Percentiles rank a stretch among this genome's conserved stretches.
Evolutionary conservation across 2,797 vertebrate genomes (phyloP).

Genomic region (Peromyscus attwateri): DNA sequence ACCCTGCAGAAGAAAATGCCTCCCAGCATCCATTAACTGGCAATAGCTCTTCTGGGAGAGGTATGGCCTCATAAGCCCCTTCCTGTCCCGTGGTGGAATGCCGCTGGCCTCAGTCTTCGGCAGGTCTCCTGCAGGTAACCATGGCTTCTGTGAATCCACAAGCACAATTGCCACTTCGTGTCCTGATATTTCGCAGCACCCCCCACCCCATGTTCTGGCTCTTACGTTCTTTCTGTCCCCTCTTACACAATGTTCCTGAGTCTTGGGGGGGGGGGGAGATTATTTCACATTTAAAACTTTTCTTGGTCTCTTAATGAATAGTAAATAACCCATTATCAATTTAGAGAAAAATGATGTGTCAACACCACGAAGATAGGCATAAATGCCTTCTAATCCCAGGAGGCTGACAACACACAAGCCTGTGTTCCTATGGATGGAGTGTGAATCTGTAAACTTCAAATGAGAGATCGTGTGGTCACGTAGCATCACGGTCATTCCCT

Average conservation of each 20-base stretch:
- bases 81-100: background rate
- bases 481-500: background rate
- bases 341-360: conserved; percentile 1
- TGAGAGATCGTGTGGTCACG: background rate
- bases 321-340: background rate
- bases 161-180: background rate
- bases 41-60: background rate
- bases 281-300: background rate
- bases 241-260: background rate
- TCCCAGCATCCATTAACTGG: background rate
- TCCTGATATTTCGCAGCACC: background rate
- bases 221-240: background rate
- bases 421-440: background rate
- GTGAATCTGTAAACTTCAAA: conserved; percentile 9
- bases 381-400: background rate
- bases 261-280: background rate
- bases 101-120: background rate
- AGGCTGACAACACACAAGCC: background rate
- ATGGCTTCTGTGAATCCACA: background rate
- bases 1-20: background rate
- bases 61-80: background rate
- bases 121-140: background rate
- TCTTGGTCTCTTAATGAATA: conserved; percentile 51
- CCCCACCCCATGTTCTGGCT: background rate
- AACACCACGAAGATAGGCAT: conserved; percentile 29